These are phyloP conservation scores for Harpegnathos saltator DNA, from an alignment of 1,140 invertebrate genomes.

Conservation along the genomic window DNA sequence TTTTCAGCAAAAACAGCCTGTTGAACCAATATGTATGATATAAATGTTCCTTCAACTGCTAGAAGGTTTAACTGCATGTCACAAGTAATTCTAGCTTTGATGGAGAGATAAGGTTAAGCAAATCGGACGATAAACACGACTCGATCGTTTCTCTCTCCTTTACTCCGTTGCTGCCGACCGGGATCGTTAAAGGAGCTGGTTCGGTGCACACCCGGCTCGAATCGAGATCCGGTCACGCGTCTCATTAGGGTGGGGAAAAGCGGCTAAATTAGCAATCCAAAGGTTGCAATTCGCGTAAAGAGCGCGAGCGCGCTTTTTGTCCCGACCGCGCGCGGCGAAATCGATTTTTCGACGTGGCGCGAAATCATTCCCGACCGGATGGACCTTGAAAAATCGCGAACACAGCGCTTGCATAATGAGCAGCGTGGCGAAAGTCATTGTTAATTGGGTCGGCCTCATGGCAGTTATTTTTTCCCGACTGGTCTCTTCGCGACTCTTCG, in stretches of 20 bases:
- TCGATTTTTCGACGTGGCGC: neutral
- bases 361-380: neutral
- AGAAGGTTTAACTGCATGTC: no score
- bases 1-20: no score
- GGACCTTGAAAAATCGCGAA: conserved; percentile 47
- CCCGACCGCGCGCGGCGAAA: neutral
- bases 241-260: conserved; percentile 54
- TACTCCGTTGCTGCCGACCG: neutral
- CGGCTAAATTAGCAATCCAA: conserved; percentile 38
- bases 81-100: no score
- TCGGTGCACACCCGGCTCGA: conserved; percentile 12
- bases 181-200: conserved; percentile 46
- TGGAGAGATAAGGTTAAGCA: no score
- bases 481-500: neutral
- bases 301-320: neutral
- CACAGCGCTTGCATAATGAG: conserved; percentile 22
- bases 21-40: no score
- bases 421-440: conserved; percentile 20
- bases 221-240: conserved; percentile 29
- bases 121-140: neutral
- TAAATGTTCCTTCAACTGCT: no score
- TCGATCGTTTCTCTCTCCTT: conserved; percentile 14
- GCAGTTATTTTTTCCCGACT: neutral
- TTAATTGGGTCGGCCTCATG: conserved; percentile 10
- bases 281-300: neutral